Conservation (phyloP, 2,797 vertebrate genomes). For the Characodon lateralis region DNA sequence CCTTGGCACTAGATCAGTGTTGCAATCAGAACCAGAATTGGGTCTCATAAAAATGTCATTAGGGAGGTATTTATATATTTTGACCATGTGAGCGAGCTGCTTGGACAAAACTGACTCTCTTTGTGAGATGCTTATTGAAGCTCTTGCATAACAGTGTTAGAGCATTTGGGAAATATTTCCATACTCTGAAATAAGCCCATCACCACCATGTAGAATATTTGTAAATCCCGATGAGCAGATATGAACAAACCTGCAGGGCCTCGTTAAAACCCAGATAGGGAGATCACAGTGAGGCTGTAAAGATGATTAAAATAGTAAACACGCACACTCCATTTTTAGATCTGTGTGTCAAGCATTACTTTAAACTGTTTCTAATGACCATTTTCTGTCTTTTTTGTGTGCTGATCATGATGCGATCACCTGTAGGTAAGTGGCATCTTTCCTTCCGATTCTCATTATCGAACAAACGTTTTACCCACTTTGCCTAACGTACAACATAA, state of each 20-base stretch:
- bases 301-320: background rate
- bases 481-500: background rate
- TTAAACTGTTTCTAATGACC: slow-evolving; percentile 28
- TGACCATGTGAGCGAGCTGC: slow-evolving; percentile 19
- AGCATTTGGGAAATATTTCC: slow-evolving; percentile 19
- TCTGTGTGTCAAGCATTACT: background rate
- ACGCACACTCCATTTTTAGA: background rate
- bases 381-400: slow-evolving; percentile 51
- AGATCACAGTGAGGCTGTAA: slow-evolving; percentile 44
- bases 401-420: slow-evolving; percentile 28
- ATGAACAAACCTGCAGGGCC: slow-evolving; percentile 58
- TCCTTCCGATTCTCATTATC: slow-evolving; percentile 24
- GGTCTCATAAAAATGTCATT: slow-evolving; percentile 26
- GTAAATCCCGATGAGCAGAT: slow-evolving; percentile 76
- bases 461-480: slow-evolving; percentile 16
- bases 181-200: slow-evolving; percentile 23
- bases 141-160: slow-evolving; percentile 33
- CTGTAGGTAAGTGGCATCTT: slow-evolving; percentile 72
- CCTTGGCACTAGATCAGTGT: slow-evolving; percentile 19
- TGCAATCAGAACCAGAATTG: slow-evolving; percentile 28
- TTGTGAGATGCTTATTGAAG: slow-evolving; percentile 41
- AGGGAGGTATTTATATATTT: slow-evolving; percentile 41
- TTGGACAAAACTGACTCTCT: slow-evolving; percentile 7
- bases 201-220: slow-evolving; percentile 46
- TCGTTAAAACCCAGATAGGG: slow-evolving; percentile 61